Conservation (phyloP, 2,113 vertebrate genomes). For the Pelecanoides urinatrix region DNA sequence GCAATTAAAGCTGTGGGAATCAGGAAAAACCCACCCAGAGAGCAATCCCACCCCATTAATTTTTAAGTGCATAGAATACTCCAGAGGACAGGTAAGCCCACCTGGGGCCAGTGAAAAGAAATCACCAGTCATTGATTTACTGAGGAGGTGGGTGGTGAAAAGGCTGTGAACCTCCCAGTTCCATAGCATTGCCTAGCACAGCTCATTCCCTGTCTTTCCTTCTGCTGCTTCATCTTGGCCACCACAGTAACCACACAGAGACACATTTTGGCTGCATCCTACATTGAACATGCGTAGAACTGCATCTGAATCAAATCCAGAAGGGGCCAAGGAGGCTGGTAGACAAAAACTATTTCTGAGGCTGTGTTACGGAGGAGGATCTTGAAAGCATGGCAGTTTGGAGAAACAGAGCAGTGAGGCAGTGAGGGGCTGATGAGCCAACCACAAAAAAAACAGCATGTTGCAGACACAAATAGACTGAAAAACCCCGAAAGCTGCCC, state of each 20-base stretch:
- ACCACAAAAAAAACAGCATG: rapidly evolving
- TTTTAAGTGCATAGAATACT: background rate
- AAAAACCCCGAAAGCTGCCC: background rate
- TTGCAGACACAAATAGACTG: background rate
- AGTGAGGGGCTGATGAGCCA: background rate
- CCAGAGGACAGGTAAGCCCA: background rate
- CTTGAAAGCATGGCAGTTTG: background rate
- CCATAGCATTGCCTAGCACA: background rate
- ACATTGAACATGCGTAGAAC: background rate
- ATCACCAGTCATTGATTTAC: background rate
- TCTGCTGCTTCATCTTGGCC: background rate
- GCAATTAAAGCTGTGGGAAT: constrained; percentile 42
- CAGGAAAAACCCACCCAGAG: constrained; percentile 10
- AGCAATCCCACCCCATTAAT: background rate
- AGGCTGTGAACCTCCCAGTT: background rate
- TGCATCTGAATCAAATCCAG: background rate
- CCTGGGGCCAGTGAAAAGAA: background rate
- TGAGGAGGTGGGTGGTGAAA: background rate
- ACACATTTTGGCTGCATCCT: background rate
- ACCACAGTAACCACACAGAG: background rate
- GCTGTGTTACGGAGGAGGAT: background rate
- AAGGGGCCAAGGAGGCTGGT: background rate
- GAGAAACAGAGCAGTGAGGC: background rate
- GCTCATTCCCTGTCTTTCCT: background rate
- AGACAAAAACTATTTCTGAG: background rate